phyloP scores from a whole-genome alignment of 2,797 vertebrate species.

The Sylvilagus floridanus region DNA sequence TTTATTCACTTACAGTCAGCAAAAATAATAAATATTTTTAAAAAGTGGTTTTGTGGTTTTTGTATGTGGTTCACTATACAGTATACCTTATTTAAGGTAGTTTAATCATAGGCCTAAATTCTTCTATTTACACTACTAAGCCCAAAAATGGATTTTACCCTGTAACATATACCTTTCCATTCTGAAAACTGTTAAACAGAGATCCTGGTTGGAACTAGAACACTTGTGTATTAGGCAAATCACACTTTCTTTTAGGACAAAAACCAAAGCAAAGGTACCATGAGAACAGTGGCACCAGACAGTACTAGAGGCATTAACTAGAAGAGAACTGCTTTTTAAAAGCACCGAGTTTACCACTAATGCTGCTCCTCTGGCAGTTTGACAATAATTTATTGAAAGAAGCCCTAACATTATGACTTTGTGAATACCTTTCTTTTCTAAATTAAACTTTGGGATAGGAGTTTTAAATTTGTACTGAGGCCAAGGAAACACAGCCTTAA shows the following conservation, averaged over 20 bases:
- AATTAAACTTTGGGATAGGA: conserved; percentile 30
- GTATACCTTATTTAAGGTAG: conserved; percentile 27
- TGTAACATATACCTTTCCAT: conserved; percentile 20
- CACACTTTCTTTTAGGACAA: conserved; percentile 47
- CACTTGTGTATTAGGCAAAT: neutral
- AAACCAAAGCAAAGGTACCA: conserved; percentile 34
- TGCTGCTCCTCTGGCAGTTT: neutral
- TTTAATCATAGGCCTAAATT: conserved; percentile 17
- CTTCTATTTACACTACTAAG: neutral
- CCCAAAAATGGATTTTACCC: conserved; percentile 14
- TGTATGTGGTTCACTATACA: neutral
- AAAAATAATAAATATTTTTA: conserved; percentile 51
- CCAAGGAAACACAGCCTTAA: neutral
- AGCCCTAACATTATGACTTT: conserved; percentile 4
- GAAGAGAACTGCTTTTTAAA: neutral
- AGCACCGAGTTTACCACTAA: neutral
- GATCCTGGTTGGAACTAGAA: conserved; percentile 21
- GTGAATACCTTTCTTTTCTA: conserved; percentile 30
- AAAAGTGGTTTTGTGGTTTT: conserved; percentile 39
- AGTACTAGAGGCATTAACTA: neutral
- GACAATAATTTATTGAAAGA: neutral
- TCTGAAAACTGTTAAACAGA: conserved; percentile 4
- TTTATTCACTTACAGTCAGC: conserved; percentile 31
- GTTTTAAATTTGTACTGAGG: conserved; percentile 22
- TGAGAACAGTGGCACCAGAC: neutral